These are phyloP conservation scores for Notocelia uddmanniana DNA, from an alignment of 2,888 invertebrate species.

Conservation along the genomic window DNA sequence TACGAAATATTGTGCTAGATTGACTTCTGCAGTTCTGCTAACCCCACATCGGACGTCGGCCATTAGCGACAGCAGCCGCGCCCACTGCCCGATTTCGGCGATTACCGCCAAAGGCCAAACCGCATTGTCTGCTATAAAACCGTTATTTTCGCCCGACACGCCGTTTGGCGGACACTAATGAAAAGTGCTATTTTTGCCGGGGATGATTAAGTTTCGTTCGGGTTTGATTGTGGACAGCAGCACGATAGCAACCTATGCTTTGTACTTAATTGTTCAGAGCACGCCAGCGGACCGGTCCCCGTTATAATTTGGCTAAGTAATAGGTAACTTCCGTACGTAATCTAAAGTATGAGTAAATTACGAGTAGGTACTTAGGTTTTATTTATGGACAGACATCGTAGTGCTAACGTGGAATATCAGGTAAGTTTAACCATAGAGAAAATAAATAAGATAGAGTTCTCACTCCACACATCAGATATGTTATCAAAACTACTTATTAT, in stretches of 20 bases:
- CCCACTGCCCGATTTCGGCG: slow-evolving; percentile 14
- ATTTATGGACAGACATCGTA: too few relatives aligned
- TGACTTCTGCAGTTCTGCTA: not conserved
- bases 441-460: too few relatives aligned
- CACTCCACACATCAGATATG: too few relatives aligned
- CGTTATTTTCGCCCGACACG: slow-evolving; percentile 29
- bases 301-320: not conserved
- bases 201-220: slow-evolving; percentile 21
- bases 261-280: not conserved
- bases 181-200: slow-evolving; percentile 17
- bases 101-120: slow-evolving; percentile 19
- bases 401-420: too few relatives aligned
- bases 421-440: too few relatives aligned
- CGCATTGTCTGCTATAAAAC: slow-evolving; percentile 18
- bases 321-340: too few relatives aligned
- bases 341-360: too few relatives aligned
- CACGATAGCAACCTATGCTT: not conserved
- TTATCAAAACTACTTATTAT: too few relatives aligned
- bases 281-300: not conserved
- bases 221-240: slow-evolving; percentile 16
- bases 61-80: slow-evolving; percentile 2
- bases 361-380: too few relatives aligned
- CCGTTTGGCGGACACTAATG: slow-evolving; percentile 22
- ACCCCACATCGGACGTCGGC: not conserved
- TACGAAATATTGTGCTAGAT: not conserved